These are phyloP conservation scores for rat (Rattus norvegicus) DNA, from an alignment of 2,113 vertebrate species.

Conservation along the genomic window GRCr8 NC_086020.1:190104001-190104500, in stretches of 20 bases:
- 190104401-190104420: not conserved
- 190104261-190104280: not conserved
- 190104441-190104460: not conserved
- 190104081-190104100: not conserved
- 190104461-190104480: not conserved
- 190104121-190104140: not conserved
- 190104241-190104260: not conserved
- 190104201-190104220: not conserved
- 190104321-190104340: not conserved
- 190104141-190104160: not conserved
- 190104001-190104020: slow-evolving; percentile 29
- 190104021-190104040: not conserved
- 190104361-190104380: not conserved
- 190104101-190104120: not conserved
- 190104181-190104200: not conserved
- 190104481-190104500: not conserved
- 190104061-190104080: not conserved
- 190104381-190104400: not conserved
- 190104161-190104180: not conserved
- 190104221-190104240: too few species aligned
- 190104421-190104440: not conserved
- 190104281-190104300: too few species aligned
- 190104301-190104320: not conserved
- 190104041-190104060: not conserved
- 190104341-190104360: not conserved